Evolutionary conservation across 2,797 vertebrate genomes (phyloP).

Genomic region (Sternarchorhynchus goeldii): DNA sequence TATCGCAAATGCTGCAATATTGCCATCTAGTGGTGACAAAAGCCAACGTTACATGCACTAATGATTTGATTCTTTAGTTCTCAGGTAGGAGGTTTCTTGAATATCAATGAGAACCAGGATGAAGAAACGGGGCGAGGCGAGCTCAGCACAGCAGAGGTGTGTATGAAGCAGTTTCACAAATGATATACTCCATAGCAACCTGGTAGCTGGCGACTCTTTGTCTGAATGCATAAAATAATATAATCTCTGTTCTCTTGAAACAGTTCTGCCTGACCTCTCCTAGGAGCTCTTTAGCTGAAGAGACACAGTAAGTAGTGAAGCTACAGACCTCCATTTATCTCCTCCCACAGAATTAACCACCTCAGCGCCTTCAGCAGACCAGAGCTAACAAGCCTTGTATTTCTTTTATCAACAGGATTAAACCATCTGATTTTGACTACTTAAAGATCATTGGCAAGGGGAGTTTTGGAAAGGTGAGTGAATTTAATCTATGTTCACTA

Average conservation of each 20-base stretch:
- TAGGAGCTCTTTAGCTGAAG: constrained; percentile 73
- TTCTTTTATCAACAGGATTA: constrained; percentile 66
- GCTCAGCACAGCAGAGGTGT: constrained; percentile 58
- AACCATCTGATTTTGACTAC: constrained; percentile 81
- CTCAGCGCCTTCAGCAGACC: background rate
- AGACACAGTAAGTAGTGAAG: constrained; percentile 73
- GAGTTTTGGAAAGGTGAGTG: constrained; percentile 79
- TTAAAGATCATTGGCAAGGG: constrained; percentile 82
- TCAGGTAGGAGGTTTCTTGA: constrained; percentile 75
- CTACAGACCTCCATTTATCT: background rate
- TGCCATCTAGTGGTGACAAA: constrained; percentile 38
- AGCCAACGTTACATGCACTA: background rate
- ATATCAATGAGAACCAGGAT: constrained; percentile 77
- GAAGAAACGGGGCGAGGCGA: constrained; percentile 64
- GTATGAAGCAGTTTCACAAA: background rate
- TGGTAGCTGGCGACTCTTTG: background rate
- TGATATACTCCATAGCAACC: background rate
- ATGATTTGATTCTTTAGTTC: constrained; percentile 61
- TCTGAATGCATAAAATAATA: background rate
- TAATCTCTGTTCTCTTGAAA: constrained; percentile 26
- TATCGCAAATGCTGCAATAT: background rate
- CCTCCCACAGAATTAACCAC: background rate
- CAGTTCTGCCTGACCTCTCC: constrained; percentile 67
- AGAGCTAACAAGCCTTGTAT: background rate
- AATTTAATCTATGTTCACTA: background rate